phyloP scores from a whole-genome alignment of 1,140 invertebrate species.

The Brachionus plicatilis region DNA sequence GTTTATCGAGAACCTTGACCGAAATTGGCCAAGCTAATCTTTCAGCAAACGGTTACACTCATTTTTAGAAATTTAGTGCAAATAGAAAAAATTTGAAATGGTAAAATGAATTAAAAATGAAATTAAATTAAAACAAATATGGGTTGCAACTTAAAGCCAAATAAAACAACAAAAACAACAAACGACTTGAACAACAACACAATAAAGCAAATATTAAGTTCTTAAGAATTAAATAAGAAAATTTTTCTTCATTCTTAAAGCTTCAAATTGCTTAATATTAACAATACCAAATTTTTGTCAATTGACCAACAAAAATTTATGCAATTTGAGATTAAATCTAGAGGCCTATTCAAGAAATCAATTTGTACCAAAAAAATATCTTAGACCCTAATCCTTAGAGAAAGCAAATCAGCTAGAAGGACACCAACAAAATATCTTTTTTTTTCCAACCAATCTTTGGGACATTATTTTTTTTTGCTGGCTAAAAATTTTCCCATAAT shows the following conservation, averaged over 20 bases:
- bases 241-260: background rate
- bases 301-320: background rate
- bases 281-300: background rate
- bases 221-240: slow-evolving; percentile 9
- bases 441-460: background rate
- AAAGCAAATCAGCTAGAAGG: background rate
- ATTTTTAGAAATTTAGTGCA: background rate
- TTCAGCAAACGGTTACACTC: background rate
- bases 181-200: background rate
- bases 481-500: background rate
- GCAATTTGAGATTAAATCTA: background rate
- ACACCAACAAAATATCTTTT: background rate
- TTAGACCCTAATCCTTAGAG: background rate
- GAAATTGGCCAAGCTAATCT: background rate
- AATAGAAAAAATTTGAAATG: background rate
- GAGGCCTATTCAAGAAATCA: background rate
- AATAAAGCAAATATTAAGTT: slow-evolving; percentile 23
- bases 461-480: background rate
- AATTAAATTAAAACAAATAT: slow-evolving; percentile 31
- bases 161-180: background rate
- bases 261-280: background rate
- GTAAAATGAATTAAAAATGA: slow-evolving; percentile 7
- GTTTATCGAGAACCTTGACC: background rate
- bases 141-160: slow-evolving; percentile 14
- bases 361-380: background rate